Conservation (phyloP, 2,113 vertebrate species). For the Urocynchramus pylzowi region DNA sequence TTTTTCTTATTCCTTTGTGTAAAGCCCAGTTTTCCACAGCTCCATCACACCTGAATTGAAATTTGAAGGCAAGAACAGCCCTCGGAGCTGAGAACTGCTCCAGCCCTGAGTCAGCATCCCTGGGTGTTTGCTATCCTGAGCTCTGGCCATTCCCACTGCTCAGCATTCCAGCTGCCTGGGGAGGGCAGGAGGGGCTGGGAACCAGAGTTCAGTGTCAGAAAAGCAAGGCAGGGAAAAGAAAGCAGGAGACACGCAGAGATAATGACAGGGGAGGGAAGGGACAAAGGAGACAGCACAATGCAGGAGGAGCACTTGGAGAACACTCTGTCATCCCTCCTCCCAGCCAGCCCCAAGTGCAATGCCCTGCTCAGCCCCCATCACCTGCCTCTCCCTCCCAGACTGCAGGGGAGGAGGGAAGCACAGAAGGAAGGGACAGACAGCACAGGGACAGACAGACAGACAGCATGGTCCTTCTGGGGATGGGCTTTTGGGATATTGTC, state of each 20-base stretch:
- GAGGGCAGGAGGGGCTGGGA: not conserved
- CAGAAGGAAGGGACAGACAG: not conserved
- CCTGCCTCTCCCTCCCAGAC: not conserved
- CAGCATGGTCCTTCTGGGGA: not conserved
- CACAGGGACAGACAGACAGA: not conserved
- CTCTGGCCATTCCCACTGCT: not conserved
- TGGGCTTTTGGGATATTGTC: not conserved
- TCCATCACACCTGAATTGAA: accelerated
- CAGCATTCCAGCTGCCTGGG: not conserved
- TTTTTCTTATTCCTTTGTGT: too few relatives aligned
- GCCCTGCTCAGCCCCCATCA: not conserved
- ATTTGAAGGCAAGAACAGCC: not conserved
- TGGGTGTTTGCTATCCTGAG: accelerated
- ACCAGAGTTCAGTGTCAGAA: not conserved
- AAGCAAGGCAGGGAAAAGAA: not conserved
- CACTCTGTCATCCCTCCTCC: not conserved
- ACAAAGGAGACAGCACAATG: constrained; percentile 36
- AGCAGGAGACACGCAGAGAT: constrained; percentile 38
- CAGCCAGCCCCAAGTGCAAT: accelerated
- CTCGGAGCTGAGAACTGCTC: not conserved
- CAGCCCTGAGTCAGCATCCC: not conserved
- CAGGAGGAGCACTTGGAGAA: not conserved
- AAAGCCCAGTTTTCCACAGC: not conserved
- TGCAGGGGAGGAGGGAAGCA: not conserved
- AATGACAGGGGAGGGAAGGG: constrained; percentile 52